Conservation (phyloP, 2,113 vertebrate genomes). For the Mystacornis crossleyi region DNA sequence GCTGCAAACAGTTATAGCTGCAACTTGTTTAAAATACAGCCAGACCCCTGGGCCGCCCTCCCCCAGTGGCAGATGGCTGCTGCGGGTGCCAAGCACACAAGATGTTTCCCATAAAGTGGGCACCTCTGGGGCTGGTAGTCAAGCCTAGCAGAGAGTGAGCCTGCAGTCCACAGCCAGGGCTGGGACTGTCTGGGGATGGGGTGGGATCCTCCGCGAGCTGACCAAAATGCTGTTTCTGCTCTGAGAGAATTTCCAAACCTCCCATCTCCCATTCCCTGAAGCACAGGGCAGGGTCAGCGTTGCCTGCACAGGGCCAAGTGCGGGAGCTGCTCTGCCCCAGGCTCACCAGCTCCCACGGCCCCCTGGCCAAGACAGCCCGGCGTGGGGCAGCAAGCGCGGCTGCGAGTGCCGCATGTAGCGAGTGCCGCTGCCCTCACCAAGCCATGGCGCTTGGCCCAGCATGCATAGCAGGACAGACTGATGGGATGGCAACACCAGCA, state of each 20-base stretch:
- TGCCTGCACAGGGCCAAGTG: not conserved
- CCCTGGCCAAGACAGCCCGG: fast-evolving
- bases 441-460: fast-evolving
- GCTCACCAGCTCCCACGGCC: fast-evolving
- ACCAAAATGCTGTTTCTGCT: not conserved
- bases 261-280: not conserved
- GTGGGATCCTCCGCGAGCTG: not conserved
- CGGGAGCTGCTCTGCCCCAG: not conserved
- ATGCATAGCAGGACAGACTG: not conserved
- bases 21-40: not conserved
- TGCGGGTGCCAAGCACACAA: not conserved
- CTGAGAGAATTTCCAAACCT: not conserved
- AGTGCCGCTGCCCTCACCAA: not conserved
- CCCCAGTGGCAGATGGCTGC: not conserved
- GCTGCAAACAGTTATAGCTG: not conserved
- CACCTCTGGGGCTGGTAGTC: slow-evolving; percentile 7
- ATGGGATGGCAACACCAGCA: fast-evolving
- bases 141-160: not conserved
- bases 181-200: slow-evolving; percentile 22
- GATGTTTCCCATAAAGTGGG: slow-evolving; percentile 41
- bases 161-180: not conserved
- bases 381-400: fast-evolving
- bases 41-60: not conserved
- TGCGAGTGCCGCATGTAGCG: fast-evolving
- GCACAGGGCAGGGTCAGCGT: not conserved